Evolutionary conservation across 2,113 vertebrate genomes (phyloP).

Genomic region (Notothenia rossii): DNA sequence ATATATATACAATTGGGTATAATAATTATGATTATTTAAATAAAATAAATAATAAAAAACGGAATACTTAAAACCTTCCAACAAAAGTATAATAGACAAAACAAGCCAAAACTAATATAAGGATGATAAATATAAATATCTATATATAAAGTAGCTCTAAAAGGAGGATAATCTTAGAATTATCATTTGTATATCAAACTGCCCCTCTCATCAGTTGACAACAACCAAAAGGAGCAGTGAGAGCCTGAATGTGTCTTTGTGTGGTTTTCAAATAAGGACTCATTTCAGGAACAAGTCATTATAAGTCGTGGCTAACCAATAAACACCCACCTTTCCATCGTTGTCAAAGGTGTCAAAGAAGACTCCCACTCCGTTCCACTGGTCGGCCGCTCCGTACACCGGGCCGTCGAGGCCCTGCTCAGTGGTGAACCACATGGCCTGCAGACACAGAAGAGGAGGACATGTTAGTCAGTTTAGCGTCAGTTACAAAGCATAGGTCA

Average conservation of each 20-base stretch:
- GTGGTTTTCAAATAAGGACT: too few relatives aligned
- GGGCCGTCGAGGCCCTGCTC: conserved; percentile 93
- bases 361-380: conserved; percentile 94
- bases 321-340: conserved; percentile 91
- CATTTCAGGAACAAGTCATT: not conserved
- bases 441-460: conserved; percentile 19
- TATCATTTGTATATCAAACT: too few relatives aligned
- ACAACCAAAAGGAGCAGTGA: too few relatives aligned
- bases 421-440: conserved; percentile 95
- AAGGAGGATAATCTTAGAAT: not conserved
- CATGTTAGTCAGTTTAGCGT: not conserved
- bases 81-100: not conserved
- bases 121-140: too few relatives aligned
- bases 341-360: conserved; percentile 99
- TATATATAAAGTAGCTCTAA: not conserved
- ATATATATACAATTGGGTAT: too few relatives aligned
- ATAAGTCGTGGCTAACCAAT: not conserved
- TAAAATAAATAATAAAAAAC: not conserved
- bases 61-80: not conserved
- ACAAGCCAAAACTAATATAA: not conserved
- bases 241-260: too few relatives aligned
- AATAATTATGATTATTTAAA: not conserved
- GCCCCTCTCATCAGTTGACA: too few relatives aligned
- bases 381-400: conserved; percentile 93
- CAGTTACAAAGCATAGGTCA: not conserved